These are phyloP conservation scores for Barypeithes pellucidus DNA, from an alignment of 2,888 invertebrate species.

Conservation along the genomic window DNA sequence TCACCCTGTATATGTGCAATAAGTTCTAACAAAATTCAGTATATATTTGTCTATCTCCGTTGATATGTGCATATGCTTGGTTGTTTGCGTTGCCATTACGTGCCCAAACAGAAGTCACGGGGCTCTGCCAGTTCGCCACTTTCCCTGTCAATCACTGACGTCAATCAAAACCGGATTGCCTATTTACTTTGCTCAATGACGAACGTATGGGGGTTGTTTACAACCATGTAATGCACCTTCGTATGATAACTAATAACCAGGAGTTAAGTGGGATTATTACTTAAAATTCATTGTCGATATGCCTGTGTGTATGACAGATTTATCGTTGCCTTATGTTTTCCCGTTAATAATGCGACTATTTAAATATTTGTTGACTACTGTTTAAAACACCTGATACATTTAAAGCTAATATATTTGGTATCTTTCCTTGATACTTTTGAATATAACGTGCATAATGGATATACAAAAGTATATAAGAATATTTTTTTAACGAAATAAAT, in stretches of 20 bases:
- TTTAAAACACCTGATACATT: neutral
- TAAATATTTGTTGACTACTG: constrained; percentile 27
- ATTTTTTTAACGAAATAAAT: too few relatives aligned
- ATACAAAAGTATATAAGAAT: too few relatives aligned
- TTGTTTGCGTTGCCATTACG: constrained; percentile 68
- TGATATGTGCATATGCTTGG: constrained; percentile 61
- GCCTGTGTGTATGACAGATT: constrained; percentile 37
- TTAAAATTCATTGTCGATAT: constrained; percentile 16
- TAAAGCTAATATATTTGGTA: neutral
- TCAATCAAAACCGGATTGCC: constrained; percentile 67
- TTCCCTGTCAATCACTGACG: constrained; percentile 63
- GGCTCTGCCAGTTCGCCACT: constrained; percentile 63
- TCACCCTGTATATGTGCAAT: neutral
- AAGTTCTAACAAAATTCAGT: constrained; percentile 1
- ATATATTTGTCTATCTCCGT: constrained; percentile 35
- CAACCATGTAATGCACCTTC: constrained; percentile 58
- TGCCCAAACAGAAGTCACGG: constrained; percentile 66
- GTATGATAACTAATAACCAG: constrained; percentile 57
- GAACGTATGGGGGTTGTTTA: constrained; percentile 57
- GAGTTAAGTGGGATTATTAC: constrained; percentile 56
- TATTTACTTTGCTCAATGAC: constrained; percentile 65
- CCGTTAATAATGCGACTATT: constrained; percentile 23
- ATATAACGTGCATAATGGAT: too few relatives aligned
- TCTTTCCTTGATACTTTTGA: neutral
- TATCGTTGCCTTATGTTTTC: constrained; percentile 33